These are phyloP conservation scores for Stenotaenia linearis DNA, from an alignment of 2,888 invertebrate species.

Conservation along the genomic window DNA sequence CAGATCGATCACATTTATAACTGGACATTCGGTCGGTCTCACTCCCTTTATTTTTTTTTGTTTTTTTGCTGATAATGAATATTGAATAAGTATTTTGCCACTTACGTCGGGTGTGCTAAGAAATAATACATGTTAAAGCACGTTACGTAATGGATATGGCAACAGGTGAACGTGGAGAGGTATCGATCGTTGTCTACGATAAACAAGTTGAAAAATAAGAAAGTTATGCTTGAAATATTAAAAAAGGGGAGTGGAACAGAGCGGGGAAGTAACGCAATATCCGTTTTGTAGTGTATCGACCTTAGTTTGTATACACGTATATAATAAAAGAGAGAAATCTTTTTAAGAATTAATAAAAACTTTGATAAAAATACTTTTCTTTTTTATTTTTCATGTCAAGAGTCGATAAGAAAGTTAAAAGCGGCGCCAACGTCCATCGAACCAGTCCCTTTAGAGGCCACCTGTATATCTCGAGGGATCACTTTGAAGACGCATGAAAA, in stretches of 20 bases:
- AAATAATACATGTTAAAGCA: not conserved
- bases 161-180: not conserved
- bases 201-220: not conserved
- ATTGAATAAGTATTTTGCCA: not conserved
- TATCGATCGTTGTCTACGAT: not conserved
- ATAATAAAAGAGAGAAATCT: not conserved
- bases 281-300: too few species aligned
- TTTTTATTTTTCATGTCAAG: not conserved
- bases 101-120: not conserved
- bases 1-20: not conserved
- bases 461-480: not conserved
- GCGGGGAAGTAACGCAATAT: too few species aligned
- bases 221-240: too few species aligned
- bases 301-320: too few species aligned
- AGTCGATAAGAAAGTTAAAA: not conserved
- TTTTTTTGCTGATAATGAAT: not conserved
- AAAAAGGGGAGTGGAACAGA: too few species aligned
- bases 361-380: not conserved
- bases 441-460: not conserved
- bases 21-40: not conserved
- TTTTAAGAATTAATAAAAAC: not conserved
- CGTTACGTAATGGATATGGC: not conserved
- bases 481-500: not conserved
- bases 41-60: not conserved
- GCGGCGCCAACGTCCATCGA: not conserved